A percentile compares a stretch with the other conserved stretches of the same genome.
These are phyloP conservation scores for Nasonia vitripennis DNA, from an alignment of 1,140 invertebrate genomes.

Conservation along the genomic window DNA sequence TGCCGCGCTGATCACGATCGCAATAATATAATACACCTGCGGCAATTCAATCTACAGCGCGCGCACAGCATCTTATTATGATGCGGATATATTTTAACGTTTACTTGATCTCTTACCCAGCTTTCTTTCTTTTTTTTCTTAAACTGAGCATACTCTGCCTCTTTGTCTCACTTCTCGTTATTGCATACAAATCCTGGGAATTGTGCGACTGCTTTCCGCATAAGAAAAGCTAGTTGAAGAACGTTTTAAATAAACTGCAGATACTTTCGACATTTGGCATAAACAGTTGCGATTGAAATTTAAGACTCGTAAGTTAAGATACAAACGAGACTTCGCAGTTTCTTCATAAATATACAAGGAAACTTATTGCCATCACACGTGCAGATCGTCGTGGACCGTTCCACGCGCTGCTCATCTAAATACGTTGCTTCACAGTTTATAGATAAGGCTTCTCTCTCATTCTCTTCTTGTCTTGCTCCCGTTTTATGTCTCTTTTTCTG, in stretches of 20 bases:
- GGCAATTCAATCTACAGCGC: not conserved
- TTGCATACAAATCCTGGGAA: too few relatives aligned
- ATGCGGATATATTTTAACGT: not conserved
- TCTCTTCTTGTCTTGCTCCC: conserved; percentile 1
- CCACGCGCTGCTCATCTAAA: too few relatives aligned
- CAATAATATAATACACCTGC: conserved; percentile 12
- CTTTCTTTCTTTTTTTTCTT: not conserved
- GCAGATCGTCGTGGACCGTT: not conserved
- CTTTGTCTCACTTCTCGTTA: not conserved
- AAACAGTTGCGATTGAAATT: not conserved
- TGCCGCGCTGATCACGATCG: not conserved
- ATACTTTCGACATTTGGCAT: too few relatives aligned
- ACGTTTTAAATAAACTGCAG: too few relatives aligned
- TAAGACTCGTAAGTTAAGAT: too few relatives aligned
- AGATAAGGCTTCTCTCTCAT: conserved; percentile 25
- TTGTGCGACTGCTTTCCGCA: too few relatives aligned
- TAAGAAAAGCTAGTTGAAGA: too few relatives aligned
- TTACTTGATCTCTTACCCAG: not conserved
- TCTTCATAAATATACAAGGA: too few relatives aligned
- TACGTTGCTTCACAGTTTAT: not conserved
- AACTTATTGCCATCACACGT: not conserved
- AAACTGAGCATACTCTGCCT: not conserved
- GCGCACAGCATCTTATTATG: not conserved
- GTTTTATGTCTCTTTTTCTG: conserved; percentile 5
- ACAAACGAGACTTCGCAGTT: too few relatives aligned